Conservation (phyloP, 1,140 invertebrate genomes). For the Brachionus sp. region DNA sequence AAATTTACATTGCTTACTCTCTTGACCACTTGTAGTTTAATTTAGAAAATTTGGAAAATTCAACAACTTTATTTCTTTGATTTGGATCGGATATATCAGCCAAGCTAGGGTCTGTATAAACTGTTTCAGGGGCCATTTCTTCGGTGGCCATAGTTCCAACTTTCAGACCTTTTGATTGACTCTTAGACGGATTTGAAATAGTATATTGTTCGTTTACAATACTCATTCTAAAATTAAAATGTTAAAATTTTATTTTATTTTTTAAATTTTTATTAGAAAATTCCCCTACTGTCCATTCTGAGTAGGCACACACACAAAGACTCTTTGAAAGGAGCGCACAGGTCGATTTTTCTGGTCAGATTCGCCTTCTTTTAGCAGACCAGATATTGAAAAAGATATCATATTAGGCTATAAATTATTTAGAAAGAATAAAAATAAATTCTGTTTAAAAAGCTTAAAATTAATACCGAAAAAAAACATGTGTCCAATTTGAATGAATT, state of each 20-base stretch:
- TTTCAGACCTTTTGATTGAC: neutral
- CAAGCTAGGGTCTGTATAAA: neutral
- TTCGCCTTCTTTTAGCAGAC: slow-evolving; percentile 29
- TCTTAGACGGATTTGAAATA: neutral
- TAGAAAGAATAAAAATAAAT: neutral
- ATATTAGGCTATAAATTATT: slow-evolving; percentile 8
- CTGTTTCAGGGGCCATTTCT: neutral
- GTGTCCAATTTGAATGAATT: slow-evolving; percentile 27
- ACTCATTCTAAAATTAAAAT: slow-evolving; percentile 31
- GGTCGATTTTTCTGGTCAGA: neutral
- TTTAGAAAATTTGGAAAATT: slow-evolving; percentile 36
- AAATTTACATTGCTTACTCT: slow-evolving; percentile 2
- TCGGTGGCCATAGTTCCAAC: neutral
- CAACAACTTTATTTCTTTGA: neutral
- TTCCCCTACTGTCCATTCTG: slow-evolving; percentile 20
- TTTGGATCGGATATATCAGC: neutral
- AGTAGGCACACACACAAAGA: slow-evolving; percentile 40
- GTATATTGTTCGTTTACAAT: slow-evolving; percentile 40
- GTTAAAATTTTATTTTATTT: neutral
- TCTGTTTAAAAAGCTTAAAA: neutral
- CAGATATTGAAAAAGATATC: slow-evolving; percentile 32
- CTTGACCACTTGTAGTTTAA: slow-evolving; percentile 31
- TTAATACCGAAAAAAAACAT: slow-evolving; percentile 21
- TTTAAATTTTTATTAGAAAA: neutral
- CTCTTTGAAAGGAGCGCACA: slow-evolving; percentile 12